phyloP scores from a whole-genome alignment of 1,140 invertebrate species.

The Aricia agestis region DNA sequence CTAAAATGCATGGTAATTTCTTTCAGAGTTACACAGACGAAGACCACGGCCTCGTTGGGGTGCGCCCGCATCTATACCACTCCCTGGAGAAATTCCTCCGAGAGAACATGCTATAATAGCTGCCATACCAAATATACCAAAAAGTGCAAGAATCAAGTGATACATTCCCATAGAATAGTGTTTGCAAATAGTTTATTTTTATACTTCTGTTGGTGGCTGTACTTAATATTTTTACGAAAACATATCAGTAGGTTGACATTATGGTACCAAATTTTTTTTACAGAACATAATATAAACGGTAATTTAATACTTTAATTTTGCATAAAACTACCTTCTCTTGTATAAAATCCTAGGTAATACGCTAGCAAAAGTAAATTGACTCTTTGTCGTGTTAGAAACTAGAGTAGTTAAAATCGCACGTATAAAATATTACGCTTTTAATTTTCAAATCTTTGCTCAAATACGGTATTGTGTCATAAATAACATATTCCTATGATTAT shows the following conservation, averaged over 20 bases:
- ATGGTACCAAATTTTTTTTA: not conserved
- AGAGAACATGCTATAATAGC: conserved; percentile 57
- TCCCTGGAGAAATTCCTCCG: conserved; percentile 90
- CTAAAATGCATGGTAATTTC: not conserved
- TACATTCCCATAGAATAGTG: conserved; percentile 8
- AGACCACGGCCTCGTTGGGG: conserved; percentile 88
- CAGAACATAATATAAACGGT: too few relatives aligned
- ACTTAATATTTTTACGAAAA: conserved; percentile 2
- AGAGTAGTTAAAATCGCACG: not conserved
- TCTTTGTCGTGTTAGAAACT: not conserved
- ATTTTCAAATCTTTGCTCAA: too few relatives aligned
- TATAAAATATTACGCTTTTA: not conserved
- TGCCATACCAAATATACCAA: conserved; percentile 8
- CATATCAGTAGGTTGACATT: not conserved
- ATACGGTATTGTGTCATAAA: too few relatives aligned
- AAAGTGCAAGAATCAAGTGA: conserved; percentile 5
- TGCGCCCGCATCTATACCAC: conserved; percentile 91
- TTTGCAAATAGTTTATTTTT: conserved; percentile 1
- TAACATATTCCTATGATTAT: not conserved
- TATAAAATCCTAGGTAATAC: not conserved
- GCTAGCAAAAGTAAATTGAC: not conserved
- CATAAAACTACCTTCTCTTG: too few relatives aligned
- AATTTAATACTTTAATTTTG: too few relatives aligned
- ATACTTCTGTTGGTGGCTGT: not conserved
- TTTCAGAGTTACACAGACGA: conserved; percentile 95